These are phyloP conservation scores for Euura lappo DNA, from an alignment of 1,140 invertebrate species.

Conservation along the genomic window DNA sequence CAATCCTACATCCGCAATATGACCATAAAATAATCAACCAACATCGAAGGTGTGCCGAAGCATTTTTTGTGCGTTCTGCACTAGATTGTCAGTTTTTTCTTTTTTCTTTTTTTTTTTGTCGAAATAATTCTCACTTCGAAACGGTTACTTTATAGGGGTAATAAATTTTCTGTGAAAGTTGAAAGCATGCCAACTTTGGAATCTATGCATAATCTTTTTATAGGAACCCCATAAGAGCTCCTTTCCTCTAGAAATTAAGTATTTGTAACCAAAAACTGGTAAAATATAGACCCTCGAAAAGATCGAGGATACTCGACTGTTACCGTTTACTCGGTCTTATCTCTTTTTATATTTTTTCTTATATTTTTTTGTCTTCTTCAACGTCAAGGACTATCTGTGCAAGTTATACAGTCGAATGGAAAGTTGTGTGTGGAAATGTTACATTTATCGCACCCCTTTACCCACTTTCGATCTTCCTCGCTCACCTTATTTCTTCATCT, in stretches of 20 bases:
- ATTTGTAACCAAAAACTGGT: background rate
- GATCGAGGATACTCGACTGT: background rate
- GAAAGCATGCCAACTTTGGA: conserved; percentile 33
- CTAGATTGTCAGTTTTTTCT: no score
- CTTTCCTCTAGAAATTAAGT: background rate
- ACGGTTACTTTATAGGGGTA: background rate
- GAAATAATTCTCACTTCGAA: conserved; percentile 4
- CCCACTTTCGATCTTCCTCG: background rate
- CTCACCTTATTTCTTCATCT: background rate
- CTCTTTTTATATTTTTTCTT: background rate
- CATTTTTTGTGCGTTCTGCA: no score
- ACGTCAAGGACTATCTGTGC: background rate
- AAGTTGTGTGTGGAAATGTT: background rate
- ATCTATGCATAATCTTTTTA: conserved; percentile 32
- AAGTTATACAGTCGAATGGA: background rate
- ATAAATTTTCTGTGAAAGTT: conserved; percentile 16
- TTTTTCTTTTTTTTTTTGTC: background rate
- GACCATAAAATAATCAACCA: no score
- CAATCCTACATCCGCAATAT: no score
- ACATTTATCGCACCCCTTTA: background rate
- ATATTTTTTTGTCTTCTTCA: background rate
- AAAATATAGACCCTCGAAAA: background rate
- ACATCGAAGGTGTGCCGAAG: no score
- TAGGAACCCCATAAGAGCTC: conserved; percentile 14
- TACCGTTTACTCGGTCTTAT: background rate